Evolutionary conservation across 2,797 vertebrate species (phyloP).

Genomic region (Anableps anableps): DNA sequence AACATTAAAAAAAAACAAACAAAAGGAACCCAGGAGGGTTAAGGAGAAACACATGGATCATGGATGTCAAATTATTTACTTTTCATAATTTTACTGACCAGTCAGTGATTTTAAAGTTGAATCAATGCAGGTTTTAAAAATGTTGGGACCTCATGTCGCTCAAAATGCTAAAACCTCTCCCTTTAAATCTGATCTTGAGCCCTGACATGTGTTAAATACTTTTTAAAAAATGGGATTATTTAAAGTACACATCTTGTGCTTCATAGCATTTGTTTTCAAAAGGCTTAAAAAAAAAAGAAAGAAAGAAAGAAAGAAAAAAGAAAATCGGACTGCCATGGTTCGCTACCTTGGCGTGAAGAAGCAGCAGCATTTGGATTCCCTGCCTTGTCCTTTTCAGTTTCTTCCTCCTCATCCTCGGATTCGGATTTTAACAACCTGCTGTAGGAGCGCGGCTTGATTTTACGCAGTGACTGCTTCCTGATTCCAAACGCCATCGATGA

Average conservation of each 20-base stretch:
- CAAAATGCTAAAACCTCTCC: background rate
- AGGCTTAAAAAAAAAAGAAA: too few species aligned
- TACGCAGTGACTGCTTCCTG: slow-evolving; percentile 83
- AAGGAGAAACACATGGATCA: background rate
- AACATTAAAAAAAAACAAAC: background rate
- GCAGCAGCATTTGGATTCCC: slow-evolving; percentile 34
- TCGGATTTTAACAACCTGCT: slow-evolving; percentile 88
- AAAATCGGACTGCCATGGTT: background rate
- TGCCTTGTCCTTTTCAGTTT: slow-evolving; percentile 26
- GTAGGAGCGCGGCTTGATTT: slow-evolving; percentile 88
- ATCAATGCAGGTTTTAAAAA: background rate
- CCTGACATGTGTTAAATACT: background rate
- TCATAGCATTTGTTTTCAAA: background rate
- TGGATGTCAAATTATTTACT: background rate
- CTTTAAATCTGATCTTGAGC: background rate
- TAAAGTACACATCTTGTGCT: background rate
- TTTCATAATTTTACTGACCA: background rate
- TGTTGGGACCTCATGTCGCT: background rate
- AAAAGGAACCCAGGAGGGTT: background rate
- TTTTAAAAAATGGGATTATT: background rate
- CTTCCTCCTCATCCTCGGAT: slow-evolving; percentile 73
- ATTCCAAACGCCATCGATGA: slow-evolving; percentile 53
- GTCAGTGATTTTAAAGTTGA: too few species aligned
- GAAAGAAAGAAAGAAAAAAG: too few species aligned
- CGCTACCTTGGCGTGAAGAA: slow-evolving; percentile 55